Percentiles rank a stretch among this genome's conserved stretches.
These are phyloP conservation scores for Oreochromis spilurus DNA, from an alignment of 2,113 vertebrate species.

Conservation along the genomic window DNA sequence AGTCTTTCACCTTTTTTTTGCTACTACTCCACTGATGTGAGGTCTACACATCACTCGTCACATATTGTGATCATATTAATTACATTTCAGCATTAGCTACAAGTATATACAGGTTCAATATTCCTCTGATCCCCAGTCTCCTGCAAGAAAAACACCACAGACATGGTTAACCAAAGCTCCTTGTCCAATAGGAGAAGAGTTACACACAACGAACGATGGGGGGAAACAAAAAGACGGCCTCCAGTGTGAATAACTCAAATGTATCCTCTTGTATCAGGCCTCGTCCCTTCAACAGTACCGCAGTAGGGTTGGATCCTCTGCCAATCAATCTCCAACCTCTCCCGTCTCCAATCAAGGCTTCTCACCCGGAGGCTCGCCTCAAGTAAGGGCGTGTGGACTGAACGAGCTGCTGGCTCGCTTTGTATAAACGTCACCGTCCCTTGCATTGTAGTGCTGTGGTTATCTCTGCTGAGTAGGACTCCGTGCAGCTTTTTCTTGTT, in stretches of 20 bases:
- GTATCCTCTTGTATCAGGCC: constrained; percentile 81
- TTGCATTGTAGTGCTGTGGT: constrained; percentile 37
- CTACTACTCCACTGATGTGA: neutral
- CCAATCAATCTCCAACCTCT: constrained; percentile 97
- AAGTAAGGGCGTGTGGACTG: constrained; percentile 84
- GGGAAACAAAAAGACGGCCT: neutral
- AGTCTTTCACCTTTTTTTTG: neutral
- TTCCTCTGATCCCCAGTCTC: neutral
- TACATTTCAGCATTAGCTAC: neutral
- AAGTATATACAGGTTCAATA: neutral
- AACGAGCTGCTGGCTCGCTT: constrained; percentile 1
- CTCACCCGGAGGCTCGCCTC: constrained; percentile 94
- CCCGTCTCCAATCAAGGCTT: constrained; percentile 98
- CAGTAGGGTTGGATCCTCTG: constrained; percentile 88
- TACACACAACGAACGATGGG: neutral
- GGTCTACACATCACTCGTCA: neutral
- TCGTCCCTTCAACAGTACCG: constrained; percentile 93
- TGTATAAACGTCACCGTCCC: constrained; percentile 35
- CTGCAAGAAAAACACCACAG: neutral
- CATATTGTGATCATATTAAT: neutral
- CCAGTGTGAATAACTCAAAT: constrained; percentile 64
- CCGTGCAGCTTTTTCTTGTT: constrained; percentile 45
- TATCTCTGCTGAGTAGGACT: constrained; percentile 8
- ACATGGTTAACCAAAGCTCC: neutral
- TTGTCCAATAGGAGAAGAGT: neutral